A percentile compares a stretch with the other conserved stretches of the same genome.
Conservation (phyloP, 2,113 vertebrate genomes). For the Trematocara stigmaticum region DNA sequence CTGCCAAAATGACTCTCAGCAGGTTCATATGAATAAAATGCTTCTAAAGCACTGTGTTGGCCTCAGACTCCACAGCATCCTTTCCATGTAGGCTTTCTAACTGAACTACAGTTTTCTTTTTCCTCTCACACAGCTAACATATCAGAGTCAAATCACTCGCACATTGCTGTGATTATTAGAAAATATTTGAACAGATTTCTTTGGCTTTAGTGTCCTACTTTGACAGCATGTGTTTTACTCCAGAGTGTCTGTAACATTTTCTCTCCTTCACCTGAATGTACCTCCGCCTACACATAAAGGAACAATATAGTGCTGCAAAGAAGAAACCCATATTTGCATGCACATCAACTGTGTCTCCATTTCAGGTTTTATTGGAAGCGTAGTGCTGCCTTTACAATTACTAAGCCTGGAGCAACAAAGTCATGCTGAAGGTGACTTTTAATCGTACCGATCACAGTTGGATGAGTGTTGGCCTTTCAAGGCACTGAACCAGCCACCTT, state of each 20-base stretch:
- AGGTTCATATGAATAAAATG: neutral
- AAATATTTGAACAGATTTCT: neutral
- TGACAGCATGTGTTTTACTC: neutral
- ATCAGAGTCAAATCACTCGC: neutral
- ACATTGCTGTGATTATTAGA: neutral
- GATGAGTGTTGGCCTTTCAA: neutral
- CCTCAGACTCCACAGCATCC: neutral
- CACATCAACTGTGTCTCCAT: neutral
- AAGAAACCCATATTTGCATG: neutral
- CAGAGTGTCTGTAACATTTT: neutral
- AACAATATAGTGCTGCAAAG: neutral
- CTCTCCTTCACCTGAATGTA: neutral
- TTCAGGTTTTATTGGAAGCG: constrained; percentile 4
- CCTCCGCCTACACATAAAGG: neutral
- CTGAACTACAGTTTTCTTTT: neutral
- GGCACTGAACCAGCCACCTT: neutral
- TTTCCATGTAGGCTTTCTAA: neutral
- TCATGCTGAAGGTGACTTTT: constrained; percentile 17
- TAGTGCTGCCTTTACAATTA: neutral
- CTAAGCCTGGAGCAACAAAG: neutral
- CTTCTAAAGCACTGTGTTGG: neutral
- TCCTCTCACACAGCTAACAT: neutral
- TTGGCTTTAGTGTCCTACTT: neutral
- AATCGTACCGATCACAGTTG: neutral
- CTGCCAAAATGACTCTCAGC: constrained; percentile 10